Base-by-base conservation (phyloP, 2,113 vertebrate species). In the Anthoscopus minutus region DNA sequence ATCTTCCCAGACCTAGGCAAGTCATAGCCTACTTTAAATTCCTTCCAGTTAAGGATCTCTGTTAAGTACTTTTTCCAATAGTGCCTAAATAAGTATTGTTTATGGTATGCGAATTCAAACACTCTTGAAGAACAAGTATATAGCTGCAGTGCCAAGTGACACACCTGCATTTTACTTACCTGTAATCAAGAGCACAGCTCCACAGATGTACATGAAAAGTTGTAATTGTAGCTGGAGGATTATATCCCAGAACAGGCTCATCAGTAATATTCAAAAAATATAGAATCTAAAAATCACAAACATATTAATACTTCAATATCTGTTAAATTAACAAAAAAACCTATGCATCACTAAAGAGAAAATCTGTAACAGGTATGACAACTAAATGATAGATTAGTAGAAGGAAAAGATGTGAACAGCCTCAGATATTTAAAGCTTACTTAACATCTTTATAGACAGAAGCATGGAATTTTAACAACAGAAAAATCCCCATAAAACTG, bases 111-210 rank as follows among this genome's bases (percentile, higher is more conserved):
- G 53, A 91, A 91, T 13, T 47, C 1, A 0, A 62, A 42, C 3
- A 3, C 66, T 85, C 24, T 28, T 66, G 31, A 82, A 76, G 24
- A 62, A 27, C 33, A 73, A 73, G 37, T 48, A 80, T 1, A 44
- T 10, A 82, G 62, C 20, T 77, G 44, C 31, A 87, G 45, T 37
- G 44, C 11, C 66, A 45, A 45, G 23, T 45, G 40, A 58, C 47
- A 51, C 7, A 77, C 4, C 86, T 70, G 23, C 12, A 66, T 96
- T 89, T 71, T 77, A 96, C 71, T 94, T 90, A 99, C 99, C 99
- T 98, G 96, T 99, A 99, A 96, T 99, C 99, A 50, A 99, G 97
- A 30, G 99, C 99, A 96, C 99, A 99, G 97, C 99, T 99, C 99
- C 99, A 99, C 30, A 99, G 98, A 96, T 99, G 99, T 35, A 99